These are phyloP conservation scores for Pedionomus torquatus DNA, from an alignment of 2,113 vertebrate genomes.

Conservation along the genomic window DNA sequence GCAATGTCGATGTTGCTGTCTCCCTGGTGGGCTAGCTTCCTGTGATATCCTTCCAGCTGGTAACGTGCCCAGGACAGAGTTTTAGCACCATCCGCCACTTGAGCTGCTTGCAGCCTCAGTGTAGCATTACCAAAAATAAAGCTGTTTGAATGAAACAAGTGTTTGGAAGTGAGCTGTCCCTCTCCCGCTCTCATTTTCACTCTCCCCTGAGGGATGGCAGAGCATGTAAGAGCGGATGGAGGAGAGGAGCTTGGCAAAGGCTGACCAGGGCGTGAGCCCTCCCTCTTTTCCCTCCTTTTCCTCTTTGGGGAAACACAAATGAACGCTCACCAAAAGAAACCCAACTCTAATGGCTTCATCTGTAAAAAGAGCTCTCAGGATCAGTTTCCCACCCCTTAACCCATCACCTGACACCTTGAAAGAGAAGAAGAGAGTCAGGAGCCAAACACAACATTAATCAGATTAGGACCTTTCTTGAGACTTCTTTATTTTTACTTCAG, in stretches of 20 bases:
- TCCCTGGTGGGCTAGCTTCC: not conserved
- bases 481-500: not conserved
- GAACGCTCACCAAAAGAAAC: not conserved
- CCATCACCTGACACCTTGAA: not conserved
- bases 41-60: slow-evolving; percentile 60
- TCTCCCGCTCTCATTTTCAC: not conserved
- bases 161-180: not conserved
- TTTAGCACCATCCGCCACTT: slow-evolving; percentile 24
- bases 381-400: not conserved
- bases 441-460: slow-evolving; percentile 30
- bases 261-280: not conserved
- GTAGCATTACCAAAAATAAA: slow-evolving; percentile 28
- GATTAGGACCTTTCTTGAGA: slow-evolving; percentile 4
- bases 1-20: not conserved
- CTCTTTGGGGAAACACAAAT: not conserved
- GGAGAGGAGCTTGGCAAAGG: not conserved
- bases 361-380: slow-evolving; percentile 1
- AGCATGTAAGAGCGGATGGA: not conserved
- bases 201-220: not conserved
- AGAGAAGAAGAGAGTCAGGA: not conserved
- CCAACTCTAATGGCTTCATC: not conserved
- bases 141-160: slow-evolving; percentile 37
- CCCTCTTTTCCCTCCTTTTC: not conserved
- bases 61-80: slow-evolving; percentile 33
- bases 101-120: not conserved